These are phyloP conservation scores for Morus bassanus DNA, from an alignment of 2,797 vertebrate species.

Conservation along the genomic window DNA sequence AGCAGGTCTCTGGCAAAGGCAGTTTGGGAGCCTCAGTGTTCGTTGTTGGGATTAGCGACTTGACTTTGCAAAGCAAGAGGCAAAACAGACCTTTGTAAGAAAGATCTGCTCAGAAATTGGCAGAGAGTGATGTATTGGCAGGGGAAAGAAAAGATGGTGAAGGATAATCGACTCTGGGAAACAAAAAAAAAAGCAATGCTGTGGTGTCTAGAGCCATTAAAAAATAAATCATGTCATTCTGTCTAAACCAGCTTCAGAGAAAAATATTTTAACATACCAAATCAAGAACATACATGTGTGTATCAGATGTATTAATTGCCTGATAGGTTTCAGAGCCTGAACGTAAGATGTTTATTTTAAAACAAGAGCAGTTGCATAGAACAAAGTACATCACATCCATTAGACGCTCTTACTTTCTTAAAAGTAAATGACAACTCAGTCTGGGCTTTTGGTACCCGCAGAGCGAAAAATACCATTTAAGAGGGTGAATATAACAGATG, in stretches of 20 bases:
- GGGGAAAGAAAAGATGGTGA: background rate
- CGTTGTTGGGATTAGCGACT: background rate
- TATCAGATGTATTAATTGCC: background rate
- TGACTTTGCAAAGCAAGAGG: background rate
- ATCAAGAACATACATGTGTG: background rate
- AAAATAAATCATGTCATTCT: background rate
- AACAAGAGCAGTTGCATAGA: background rate
- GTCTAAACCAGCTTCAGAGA: background rate
- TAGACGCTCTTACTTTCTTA: background rate
- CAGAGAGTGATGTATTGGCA: background rate
- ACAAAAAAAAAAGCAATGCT: background rate
- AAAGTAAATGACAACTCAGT: background rate
- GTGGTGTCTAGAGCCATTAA: background rate
- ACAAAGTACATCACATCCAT: background rate
- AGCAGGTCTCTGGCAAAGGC: background rate
- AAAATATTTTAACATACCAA: background rate
- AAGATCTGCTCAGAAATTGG: background rate
- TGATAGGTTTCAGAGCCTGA: background rate
- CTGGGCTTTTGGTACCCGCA: background rate
- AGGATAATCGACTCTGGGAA: background rate
- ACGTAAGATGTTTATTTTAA: slow-evolving; percentile 9
- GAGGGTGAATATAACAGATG: background rate
- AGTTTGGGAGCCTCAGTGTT: background rate
- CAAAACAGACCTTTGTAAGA: background rate
- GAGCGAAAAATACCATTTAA: background rate